Base-by-base conservation (phyloP, 1,140 invertebrate species). In the Zaprionus davidi region DNA sequence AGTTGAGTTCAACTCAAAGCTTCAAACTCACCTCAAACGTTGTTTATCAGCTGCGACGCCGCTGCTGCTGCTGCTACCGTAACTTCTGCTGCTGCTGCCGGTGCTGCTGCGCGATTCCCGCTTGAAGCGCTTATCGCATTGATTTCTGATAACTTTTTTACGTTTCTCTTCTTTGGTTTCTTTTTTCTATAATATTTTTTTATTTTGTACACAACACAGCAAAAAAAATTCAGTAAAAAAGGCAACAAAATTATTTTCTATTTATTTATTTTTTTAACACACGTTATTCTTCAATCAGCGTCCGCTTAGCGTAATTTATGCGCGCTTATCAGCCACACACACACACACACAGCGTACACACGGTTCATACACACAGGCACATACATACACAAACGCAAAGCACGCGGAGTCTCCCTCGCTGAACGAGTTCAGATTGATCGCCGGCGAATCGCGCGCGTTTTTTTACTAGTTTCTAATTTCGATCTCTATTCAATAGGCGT, bases 61-160 rank as follows among this genome's bases (percentile, higher is more conserved):
- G 68, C 44, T 20, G 44, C 44, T 49, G 44, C 46, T 44, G 58
- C 65, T 74, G 66, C 57, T 73, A 73, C 64, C 49, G 64, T 64
- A 56, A 57, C 20, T 68, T 36, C 51, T 49, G 66, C 24, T 26
- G 26, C 55, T 20, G 46, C 26, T 41, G 36, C 28, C 28, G 51
- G 26, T 57, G 57, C 57, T 62, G 56, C n/a, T 44, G 71, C 17
- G 36, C 53, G 31, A 41, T 58, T 63, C 38, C 67, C 51, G 67
- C 72, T 76, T 60, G 60, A 76, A 64, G 56, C 69, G 74, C 69
- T 76, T 71, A 72, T 71, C 74, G 63, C 62, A 71, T 63, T 78
- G 56, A 74, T 69, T 81, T 81, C 51, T 76, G 77, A 76, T 79
- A 71, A 76, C 68, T 71, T 79, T 76, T 76, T 79, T 65, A 65